Conservation (phyloP, 2,113 vertebrate species). For the Anhinga anhinga region DNA sequence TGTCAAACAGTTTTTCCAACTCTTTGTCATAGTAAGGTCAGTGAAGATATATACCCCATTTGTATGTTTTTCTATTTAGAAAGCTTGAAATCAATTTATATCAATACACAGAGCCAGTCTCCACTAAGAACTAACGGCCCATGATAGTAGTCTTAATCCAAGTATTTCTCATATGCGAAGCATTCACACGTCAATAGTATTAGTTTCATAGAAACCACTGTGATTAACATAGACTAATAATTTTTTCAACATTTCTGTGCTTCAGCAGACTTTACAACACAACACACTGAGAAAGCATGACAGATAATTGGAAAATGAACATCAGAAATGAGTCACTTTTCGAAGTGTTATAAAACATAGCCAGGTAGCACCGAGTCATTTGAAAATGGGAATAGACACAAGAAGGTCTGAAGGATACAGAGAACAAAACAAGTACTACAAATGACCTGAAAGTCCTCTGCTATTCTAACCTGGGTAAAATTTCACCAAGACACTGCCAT, state of each 20-base stretch:
- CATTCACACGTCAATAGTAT: neutral
- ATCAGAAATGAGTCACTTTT: neutral
- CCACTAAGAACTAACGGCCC: neutral
- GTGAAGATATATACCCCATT: neutral
- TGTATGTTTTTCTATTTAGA: neutral
- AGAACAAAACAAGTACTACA: accelerated
- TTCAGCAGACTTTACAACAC: neutral
- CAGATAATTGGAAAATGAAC: neutral
- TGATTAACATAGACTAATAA: neutral
- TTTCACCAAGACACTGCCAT: neutral
- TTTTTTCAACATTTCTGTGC: neutral
- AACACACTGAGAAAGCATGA: neutral
- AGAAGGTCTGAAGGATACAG: neutral
- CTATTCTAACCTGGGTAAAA: neutral
- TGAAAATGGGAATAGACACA: neutral
- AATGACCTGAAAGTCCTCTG: accelerated
- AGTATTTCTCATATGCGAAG: neutral
- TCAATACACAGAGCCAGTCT: neutral
- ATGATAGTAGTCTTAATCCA: neutral
- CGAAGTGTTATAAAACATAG: accelerated
- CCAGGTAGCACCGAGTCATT: neutral
- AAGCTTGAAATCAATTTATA: neutral
- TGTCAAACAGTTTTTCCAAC: neutral
- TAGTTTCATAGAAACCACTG: neutral
- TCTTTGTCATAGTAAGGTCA: neutral